phyloP scores from a whole-genome alignment of 1,140 invertebrate species.

The Heliconius eleuchia region DNA sequence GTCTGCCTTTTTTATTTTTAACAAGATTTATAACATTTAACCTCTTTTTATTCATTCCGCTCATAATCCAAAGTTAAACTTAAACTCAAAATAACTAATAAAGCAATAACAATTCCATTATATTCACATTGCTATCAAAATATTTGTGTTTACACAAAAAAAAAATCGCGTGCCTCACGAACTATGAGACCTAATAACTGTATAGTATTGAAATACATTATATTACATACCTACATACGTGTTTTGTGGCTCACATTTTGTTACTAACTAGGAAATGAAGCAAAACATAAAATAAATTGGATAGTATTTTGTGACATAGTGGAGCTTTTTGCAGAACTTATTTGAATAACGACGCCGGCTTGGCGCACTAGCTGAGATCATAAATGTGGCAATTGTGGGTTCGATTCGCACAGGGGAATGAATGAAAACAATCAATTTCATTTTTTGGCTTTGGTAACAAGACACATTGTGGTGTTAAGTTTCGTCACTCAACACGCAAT shows the following conservation, averaged over 20 bases:
- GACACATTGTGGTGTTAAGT: neutral
- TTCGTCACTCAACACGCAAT: neutral
- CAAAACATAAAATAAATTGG: conserved; percentile 36
- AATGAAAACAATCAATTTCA: neutral
- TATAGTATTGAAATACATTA: conserved; percentile 1
- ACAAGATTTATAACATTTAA: too few relatives aligned
- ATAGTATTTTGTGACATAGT: conserved; percentile 19
- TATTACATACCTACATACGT: neutral
- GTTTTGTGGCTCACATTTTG: neutral
- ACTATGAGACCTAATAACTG: conserved; percentile 1
- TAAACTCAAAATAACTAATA: neutral
- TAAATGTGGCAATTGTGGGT: neutral
- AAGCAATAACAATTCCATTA: neutral
- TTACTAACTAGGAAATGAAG: conserved; percentile 24
- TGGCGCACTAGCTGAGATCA: neutral
- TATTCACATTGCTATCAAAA: neutral
- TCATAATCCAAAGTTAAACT: too few relatives aligned
- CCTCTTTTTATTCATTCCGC: too few relatives aligned
- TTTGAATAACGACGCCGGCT: conserved; percentile 32
- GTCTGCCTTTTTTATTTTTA: too few relatives aligned
- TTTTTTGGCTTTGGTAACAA: neutral
- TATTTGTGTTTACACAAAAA: neutral
- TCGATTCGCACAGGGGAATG: neutral
- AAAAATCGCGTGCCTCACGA: conserved; percentile 11
- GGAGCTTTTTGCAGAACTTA: conserved; percentile 27